phyloP scores from a whole-genome alignment of 1,140 invertebrate species.

The Trichoplusia ni region DNA sequence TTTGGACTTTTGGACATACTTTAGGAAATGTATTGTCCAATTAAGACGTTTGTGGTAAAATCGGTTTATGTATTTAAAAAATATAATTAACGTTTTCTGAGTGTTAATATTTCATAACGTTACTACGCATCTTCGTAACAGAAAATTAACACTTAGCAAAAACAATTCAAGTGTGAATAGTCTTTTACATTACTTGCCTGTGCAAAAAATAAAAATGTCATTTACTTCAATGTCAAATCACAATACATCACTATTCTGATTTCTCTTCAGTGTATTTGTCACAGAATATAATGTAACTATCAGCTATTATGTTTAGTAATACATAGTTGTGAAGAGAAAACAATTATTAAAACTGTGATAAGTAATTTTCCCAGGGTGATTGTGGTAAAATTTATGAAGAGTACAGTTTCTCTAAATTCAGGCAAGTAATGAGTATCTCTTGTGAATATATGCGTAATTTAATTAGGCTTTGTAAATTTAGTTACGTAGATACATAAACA shows the following conservation, averaged over 20 bases:
- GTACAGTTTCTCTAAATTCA: neutral
- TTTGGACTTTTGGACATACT: no score
- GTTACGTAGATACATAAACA: slow-evolving; percentile 24
- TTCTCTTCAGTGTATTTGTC: no score
- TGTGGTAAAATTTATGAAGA: slow-evolving; percentile 6
- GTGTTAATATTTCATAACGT: no score
- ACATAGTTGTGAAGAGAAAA: neutral
- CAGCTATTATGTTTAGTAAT: neutral
- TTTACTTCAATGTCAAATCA: neutral
- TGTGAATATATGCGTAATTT: neutral
- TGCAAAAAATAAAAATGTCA: neutral
- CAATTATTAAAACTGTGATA: neutral
- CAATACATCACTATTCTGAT: slow-evolving; percentile 12
- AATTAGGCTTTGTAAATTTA: neutral
- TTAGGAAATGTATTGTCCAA: no score
- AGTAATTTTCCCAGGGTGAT: neutral
- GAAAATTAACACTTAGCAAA: no score
- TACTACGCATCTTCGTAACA: no score
- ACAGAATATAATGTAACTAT: no score
- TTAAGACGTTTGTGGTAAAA: no score
- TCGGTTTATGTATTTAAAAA: no score
- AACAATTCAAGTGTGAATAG: no score
- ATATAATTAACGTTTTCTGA: no score
- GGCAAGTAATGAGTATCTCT: neutral
- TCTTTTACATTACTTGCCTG: no score